These are phyloP conservation scores for Pterobdella sp. DNA, from an alignment of 2,888 invertebrate genomes.

Conservation along the genomic window DNA sequence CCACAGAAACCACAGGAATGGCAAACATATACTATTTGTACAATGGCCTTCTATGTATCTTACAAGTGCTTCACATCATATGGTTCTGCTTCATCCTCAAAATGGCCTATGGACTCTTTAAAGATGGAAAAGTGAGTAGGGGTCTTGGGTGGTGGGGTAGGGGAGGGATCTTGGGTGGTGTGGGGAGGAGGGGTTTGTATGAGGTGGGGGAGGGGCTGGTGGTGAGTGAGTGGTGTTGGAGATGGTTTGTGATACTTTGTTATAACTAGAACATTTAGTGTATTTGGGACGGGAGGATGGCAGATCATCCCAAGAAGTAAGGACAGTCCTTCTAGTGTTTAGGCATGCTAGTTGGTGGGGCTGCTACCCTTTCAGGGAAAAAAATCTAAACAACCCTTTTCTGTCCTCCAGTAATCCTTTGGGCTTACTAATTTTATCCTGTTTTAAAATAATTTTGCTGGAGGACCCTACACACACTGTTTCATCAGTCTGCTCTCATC, in stretches of 20 bases:
- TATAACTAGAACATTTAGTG: too few relatives aligned
- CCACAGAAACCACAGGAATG: conserved; percentile 36
- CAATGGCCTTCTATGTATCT: conserved; percentile 43
- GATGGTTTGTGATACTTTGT: neutral
- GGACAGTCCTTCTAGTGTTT: too few relatives aligned
- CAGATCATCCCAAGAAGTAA: too few relatives aligned
- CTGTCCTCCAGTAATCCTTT: too few relatives aligned
- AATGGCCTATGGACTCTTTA: conserved; percentile 33
- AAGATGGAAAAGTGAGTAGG: conserved; percentile 32
- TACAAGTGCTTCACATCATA: conserved; percentile 42
- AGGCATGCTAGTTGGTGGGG: too few relatives aligned
- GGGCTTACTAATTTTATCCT: too few relatives aligned
- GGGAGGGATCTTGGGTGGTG: neutral
- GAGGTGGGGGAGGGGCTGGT: neutral
- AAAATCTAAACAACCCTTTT: too few relatives aligned
- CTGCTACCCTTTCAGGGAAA: too few relatives aligned
- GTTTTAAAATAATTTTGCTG: too few relatives aligned
- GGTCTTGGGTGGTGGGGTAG: neutral
- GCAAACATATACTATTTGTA: conserved; percentile 42
- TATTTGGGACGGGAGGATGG: too few relatives aligned
- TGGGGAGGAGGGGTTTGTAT: neutral
- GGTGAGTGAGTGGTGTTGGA: neutral
- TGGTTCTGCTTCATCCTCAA: conserved; percentile 59
- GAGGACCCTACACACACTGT: too few relatives aligned
- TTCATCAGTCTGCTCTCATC: too few relatives aligned